Evolutionary conservation across 2,797 vertebrate species (phyloP).

Genomic region (Enteromius trimaculatus): DNA sequence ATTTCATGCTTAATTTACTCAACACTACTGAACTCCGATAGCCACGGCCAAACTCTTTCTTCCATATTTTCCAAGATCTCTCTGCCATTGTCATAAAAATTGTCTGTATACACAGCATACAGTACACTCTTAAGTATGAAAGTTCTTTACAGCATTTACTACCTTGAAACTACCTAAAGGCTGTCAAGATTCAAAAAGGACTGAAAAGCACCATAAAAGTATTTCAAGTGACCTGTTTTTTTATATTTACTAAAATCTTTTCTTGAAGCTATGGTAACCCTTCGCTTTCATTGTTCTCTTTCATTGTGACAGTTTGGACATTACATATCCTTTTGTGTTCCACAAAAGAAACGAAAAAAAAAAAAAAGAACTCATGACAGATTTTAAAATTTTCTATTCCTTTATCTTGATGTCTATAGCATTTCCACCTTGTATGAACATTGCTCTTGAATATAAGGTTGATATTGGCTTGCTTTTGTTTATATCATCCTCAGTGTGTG

Average conservation of each 20-base stretch:
- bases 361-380: not conserved
- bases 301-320: not conserved
- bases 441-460: conserved; percentile 17
- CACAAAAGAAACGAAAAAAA: not conserved
- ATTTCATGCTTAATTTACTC: not conserved
- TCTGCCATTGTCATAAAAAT: not conserved
- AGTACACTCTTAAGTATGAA: not conserved
- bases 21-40: not conserved
- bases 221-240: not conserved
- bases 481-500: conserved; percentile 21
- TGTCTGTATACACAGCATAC: not conserved
- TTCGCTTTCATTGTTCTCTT: not conserved
- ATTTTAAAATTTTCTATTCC: not conserved
- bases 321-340: not conserved
- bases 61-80: not conserved
- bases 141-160: not conserved
- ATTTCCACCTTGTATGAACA: not conserved
- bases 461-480: conserved; percentile 35
- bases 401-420: not conserved
- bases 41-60: not conserved
- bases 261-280: not conserved
- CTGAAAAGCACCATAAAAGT: not conserved
- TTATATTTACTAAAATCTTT: not conserved
- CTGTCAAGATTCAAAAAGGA: not conserved
- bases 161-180: not conserved